phyloP scores from a whole-genome alignment of 2,797 vertebrate species.

The Okamejei kenojei region DNA sequence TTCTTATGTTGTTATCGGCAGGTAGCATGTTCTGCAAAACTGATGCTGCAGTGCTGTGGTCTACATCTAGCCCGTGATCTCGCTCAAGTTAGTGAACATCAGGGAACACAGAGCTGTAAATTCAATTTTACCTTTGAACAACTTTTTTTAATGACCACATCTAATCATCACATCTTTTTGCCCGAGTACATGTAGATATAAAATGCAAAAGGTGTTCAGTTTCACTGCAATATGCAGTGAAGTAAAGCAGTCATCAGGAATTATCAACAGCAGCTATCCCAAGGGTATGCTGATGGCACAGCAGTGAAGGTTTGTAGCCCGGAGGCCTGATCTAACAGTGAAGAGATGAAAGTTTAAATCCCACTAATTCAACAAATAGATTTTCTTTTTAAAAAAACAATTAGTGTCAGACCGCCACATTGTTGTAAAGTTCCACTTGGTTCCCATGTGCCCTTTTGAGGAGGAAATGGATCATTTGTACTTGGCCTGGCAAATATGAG shows the following conservation, averaged over 20 bases:
- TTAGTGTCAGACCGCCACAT: too few species aligned
- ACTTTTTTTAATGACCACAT: neutral
- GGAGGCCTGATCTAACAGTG: too few species aligned
- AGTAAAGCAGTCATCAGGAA: neutral
- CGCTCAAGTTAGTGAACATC: neutral
- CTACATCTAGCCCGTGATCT: neutral
- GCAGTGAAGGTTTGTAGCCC: too few species aligned
- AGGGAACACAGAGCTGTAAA: neutral
- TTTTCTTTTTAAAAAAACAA: too few species aligned
- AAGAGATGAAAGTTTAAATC: too few species aligned
- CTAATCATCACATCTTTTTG: neutral
- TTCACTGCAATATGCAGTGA: neutral
- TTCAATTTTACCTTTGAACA: neutral
- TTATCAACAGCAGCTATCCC: neutral
- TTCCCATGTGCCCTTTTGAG: too few species aligned
- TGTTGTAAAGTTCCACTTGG: too few species aligned
- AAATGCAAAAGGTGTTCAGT: neutral
- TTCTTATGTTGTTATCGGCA: too few species aligned
- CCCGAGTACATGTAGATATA: neutral
- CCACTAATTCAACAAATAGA: too few species aligned
- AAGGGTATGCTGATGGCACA: too few species aligned
- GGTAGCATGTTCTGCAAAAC: neutral
- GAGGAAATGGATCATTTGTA: too few species aligned
- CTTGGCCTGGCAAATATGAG: too few species aligned
- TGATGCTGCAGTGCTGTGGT: neutral